Percentiles rank a stretch among this genome's conserved stretches.
These are phyloP conservation scores for Apolygus lucorum DNA, from an alignment of 1,140 invertebrate genomes.

Conservation along the genomic window DNA sequence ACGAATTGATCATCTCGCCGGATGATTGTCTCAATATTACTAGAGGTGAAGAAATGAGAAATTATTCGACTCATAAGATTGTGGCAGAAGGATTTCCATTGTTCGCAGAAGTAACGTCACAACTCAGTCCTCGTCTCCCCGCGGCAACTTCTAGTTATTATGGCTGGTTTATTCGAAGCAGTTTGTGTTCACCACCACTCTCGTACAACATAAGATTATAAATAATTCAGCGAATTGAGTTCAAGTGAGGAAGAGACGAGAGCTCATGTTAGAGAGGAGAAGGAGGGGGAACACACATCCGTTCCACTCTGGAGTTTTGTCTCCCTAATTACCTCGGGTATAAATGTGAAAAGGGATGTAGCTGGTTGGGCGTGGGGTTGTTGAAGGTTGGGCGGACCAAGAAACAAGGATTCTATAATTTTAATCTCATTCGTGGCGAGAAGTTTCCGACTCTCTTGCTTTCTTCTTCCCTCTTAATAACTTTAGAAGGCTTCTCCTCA, in stretches of 20 bases:
- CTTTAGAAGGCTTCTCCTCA: constrained; percentile 1
- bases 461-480: constrained; percentile 10
- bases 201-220: background rate
- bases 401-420: constrained; percentile 17
- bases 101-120: too few species aligned
- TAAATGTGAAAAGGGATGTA: constrained; percentile 7
- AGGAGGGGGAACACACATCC: background rate
- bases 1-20: too few species aligned
- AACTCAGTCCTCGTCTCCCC: too few species aligned
- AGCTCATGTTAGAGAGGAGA: background rate
- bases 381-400: background rate
- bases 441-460: background rate
- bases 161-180: background rate
- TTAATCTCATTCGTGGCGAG: constrained; percentile 5
- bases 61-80: too few species aligned
- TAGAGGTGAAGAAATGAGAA: too few species aligned
- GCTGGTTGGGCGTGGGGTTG: background rate
- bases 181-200: background rate
- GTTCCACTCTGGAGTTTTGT: constrained; percentile 6
- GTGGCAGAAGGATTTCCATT: too few species aligned
- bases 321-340: constrained; percentile 3
- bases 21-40: too few species aligned
- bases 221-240: constrained; percentile 14
- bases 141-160: background rate
- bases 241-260: background rate